Evolutionary conservation across 2,888 invertebrate species (phyloP), one percentile per base, ranked within the genome.

Genomic region (Chalcosyrphus nemorum): DNA sequence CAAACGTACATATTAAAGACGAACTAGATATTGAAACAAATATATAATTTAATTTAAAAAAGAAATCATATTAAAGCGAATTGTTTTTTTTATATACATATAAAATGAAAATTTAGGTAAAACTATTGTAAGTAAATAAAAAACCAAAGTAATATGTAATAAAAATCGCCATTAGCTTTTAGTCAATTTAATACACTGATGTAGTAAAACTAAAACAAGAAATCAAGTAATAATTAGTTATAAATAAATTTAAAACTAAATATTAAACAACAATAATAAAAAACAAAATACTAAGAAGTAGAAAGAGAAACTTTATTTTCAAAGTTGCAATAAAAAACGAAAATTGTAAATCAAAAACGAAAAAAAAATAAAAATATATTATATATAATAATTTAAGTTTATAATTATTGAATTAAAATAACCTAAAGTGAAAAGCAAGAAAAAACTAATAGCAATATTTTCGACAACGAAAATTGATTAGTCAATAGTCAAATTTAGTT

Each of bases 141-240:
- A 59, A 38, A 61, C 68, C 43, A 61, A 57, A 81, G 70, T 65
- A 70, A 56, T 71, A 63, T 29, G 56, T 75, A 66, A 66, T 75
- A 80, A 74, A 80, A 85, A 80, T 85, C 75, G 85, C 85, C 85
- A 85, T 85, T 85, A 85, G 85, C 84, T 85, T 85, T 71, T 85
- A 85, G 85, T 81, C 75, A 57, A 85, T 85, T 85, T 85, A 80
- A 81, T 81, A 85, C 70, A 75, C 75, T 66, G 71, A 81, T 54
- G 66, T 80, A 85, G 68, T 61, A 61, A 71, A 71, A 74, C 19
- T 59, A 65, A 66, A 71, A 63, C 19, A 57, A 47, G 35, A 81
- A 59, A 59, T 65, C 35, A 71, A 70, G 27, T 57, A 82, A 41
- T 15, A 52, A 54, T 71, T 24, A 70, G 66, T 47, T 52, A 71